A percentile compares a stretch with the other conserved stretches of the same genome.
Conservation (phyloP, 1,140 invertebrate species). For the Panagrolaimus sp. region DNA sequence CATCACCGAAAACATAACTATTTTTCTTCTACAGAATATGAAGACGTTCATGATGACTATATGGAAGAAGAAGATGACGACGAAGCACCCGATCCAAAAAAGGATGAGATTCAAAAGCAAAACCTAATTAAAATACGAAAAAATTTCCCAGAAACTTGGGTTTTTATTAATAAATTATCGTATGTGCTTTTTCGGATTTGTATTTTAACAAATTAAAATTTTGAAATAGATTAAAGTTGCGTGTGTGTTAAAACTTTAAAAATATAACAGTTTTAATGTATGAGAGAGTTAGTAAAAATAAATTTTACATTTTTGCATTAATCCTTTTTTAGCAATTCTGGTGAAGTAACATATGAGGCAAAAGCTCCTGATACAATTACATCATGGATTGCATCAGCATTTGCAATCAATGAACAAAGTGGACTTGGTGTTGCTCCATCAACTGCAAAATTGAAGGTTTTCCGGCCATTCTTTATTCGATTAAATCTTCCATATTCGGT, state of each 20-base stretch:
- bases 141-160: conserved; percentile 25
- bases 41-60: too few species aligned
- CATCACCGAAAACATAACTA: too few species aligned
- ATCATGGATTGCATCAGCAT: conserved; percentile 84
- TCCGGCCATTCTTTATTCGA: conserved; percentile 79
- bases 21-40: too few species aligned
- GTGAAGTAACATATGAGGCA: conserved; percentile 61
- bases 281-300: conserved; percentile 1
- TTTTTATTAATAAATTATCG: conserved; percentile 12
- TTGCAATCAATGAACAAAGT: conserved; percentile 74
- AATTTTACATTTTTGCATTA: background rate
- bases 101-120: background rate
- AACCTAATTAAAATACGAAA: background rate
- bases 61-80: background rate
- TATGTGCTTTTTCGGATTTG: too few species aligned
- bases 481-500: conserved; percentile 81
- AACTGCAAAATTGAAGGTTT: conserved; percentile 72
- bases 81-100: background rate
- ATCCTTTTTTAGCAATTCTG: conserved; percentile 61
- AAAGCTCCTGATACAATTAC: conserved; percentile 80
- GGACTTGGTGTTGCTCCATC: conserved; percentile 75
- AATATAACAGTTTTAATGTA: background rate
- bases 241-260: background rate
- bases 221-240: too few species aligned
- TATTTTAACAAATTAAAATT: too few species aligned